These are phyloP conservation scores for Drosophila merina DNA, from an alignment of 2,888 invertebrate species.

Conservation along the genomic window DNA sequence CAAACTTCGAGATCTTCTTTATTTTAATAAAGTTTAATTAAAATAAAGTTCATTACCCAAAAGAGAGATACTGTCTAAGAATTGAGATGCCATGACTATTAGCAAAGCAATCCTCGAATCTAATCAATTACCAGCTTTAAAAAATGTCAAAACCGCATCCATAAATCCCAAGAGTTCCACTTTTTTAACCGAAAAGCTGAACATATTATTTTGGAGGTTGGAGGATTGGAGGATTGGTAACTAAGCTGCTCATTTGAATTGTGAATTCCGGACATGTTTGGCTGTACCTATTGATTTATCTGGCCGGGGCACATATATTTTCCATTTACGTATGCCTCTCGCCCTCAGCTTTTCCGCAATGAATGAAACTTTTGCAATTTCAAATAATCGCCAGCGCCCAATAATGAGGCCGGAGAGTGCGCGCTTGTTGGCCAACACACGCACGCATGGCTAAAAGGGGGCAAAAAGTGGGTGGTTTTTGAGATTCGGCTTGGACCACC, in stretches of 20 bases:
- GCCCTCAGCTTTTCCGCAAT: slow-evolving; percentile 46
- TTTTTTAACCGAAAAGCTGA: neutral
- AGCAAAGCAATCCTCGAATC: too few relatives aligned
- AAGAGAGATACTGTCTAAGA: too few relatives aligned
- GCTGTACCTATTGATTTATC: slow-evolving; percentile 67
- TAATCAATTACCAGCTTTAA: neutral
- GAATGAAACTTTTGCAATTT: slow-evolving; percentile 79
- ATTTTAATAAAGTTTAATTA: slow-evolving; percentile 29
- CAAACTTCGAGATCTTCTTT: slow-evolving; percentile 14
- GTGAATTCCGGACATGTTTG: slow-evolving; percentile 69
- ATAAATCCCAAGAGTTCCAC: neutral
- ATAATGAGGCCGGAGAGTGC: slow-evolving; percentile 74
- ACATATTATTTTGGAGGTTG: neutral
- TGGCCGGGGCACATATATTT: slow-evolving; percentile 62
- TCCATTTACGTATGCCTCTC: slow-evolving; percentile 68
- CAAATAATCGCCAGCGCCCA: slow-evolving; percentile 76
- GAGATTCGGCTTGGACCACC: slow-evolving; percentile 30
- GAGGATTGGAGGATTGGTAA: neutral
- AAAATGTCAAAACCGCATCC: too few relatives aligned
- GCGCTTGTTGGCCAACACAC: slow-evolving; percentile 54
- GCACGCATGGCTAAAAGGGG: slow-evolving; percentile 45
- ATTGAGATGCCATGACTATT: too few relatives aligned
- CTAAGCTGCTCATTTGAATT: slow-evolving; percentile 52
- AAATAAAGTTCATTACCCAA: slow-evolving; percentile 3
- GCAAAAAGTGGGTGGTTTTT: slow-evolving; percentile 9